Base-by-base conservation (phyloP, 2,888 invertebrate species). In the Drosophila meridiana region DNA sequence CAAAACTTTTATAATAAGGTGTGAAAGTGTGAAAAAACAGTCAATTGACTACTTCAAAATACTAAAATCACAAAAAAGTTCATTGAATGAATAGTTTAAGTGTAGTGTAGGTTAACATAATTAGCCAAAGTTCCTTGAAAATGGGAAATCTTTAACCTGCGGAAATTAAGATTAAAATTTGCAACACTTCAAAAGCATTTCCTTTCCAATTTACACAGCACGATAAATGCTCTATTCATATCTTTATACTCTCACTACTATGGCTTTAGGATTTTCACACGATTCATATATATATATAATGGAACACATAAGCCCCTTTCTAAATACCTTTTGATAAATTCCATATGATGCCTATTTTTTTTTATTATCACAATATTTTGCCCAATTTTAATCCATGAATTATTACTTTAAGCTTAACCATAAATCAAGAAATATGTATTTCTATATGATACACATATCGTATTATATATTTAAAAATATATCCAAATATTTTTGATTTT, bases 401-500 rank as follows among this genome's bases (percentile, higher is more conserved):
- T 68, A 64, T 8, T 53, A 55, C 67, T 69, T 64, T 68, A 67
- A 69, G 65, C 38, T 60, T 47, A 50, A 2, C 26, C 52, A 82
- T 87, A 87, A 84, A 83, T 87, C 76, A 79, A 40, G 52, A 8
- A 48, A 48, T 64, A 66, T 78, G 34, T 50, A 50, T 28, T 62
- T 66, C 65, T 55, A 52, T 40, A 14, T 34, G 50, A 20, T 40
- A 40, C 30, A 32, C 14, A 32, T 20, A 50, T 34, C 11, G 6
- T 26, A 52, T 34, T 26, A 47, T 38, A 47, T 30, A 20, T 26
- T n/a, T 40, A 14, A n/a, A n/a, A 42, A 38, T 14, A 26, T 26
- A 14, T 53, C 36, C 32, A 50, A 8, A 9, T 13, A 1, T 26
- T 26, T 48, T 58, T 65, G 32, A 2, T 42, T 52, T 26, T 68